Evolutionary conservation across 2,888 invertebrate genomes (phyloP).

Genomic region (Dryocosmus kuriphilus): DNA sequence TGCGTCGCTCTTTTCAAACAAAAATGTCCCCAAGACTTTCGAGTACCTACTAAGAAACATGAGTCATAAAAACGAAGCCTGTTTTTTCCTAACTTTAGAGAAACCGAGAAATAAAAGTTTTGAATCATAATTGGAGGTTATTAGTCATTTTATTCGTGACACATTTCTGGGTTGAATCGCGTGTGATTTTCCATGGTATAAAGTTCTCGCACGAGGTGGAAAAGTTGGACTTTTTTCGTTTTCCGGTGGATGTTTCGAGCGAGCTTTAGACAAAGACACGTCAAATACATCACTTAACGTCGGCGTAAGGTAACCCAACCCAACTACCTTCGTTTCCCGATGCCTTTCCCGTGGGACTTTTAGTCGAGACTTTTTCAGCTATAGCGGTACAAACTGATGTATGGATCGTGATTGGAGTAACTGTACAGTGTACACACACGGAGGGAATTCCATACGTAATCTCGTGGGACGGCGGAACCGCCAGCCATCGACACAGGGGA

Average conservation of each 20-base stretch:
- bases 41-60: not conserved
- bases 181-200: not conserved
- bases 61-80: not conserved
- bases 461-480: conserved; percentile 57
- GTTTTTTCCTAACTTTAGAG: not conserved
- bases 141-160: not conserved
- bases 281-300: conserved; percentile 53
- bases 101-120: not conserved
- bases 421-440: conserved; percentile 54
- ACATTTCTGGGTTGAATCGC: not conserved
- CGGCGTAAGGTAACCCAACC: conserved; percentile 44
- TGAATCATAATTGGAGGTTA: not conserved
- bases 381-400: conserved; percentile 63
- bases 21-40: not conserved
- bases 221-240: not conserved
- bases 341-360: conserved; percentile 62
- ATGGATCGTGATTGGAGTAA: conserved; percentile 71
- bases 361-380: conserved; percentile 61
- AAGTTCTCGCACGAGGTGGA: not conserved
- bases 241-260: not conserved
- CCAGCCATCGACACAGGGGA: conserved; percentile 13
- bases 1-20: not conserved
- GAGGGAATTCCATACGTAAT: conserved; percentile 45
- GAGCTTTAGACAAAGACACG: conserved; percentile 1
- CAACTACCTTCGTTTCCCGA: conserved; percentile 46